phyloP scores from a whole-genome alignment of 2,888 invertebrate genomes.

The Noctua janthe region DNA sequence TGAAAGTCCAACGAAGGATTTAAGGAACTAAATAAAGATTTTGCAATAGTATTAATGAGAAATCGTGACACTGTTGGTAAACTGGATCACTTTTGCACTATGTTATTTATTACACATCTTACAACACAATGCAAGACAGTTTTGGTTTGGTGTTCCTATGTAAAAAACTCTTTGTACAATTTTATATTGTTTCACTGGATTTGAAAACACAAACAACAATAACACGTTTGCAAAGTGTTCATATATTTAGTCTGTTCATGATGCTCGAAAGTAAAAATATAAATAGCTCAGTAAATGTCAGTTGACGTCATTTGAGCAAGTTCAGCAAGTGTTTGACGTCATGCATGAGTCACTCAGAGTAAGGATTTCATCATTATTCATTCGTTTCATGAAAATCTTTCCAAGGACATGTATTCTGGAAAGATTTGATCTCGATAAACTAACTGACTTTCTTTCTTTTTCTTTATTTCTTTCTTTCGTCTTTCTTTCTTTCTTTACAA shows the following conservation, averaged over 20 bases:
- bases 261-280: conserved; percentile 45
- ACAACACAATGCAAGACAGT: conserved; percentile 5
- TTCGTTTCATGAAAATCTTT: conserved; percentile 1
- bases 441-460: too few species aligned
- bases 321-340: conserved; percentile 45
- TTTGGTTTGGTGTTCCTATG: background rate
- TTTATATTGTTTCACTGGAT: conserved; percentile 25
- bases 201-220: conserved; percentile 44
- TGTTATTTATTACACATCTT: conserved; percentile 13
- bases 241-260: conserved; percentile 32
- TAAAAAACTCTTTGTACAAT: background rate
- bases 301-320: conserved; percentile 49
- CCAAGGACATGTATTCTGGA: background rate
- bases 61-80: conserved; percentile 54
- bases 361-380: conserved; percentile 46
- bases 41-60: conserved; percentile 37
- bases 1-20: conserved; percentile 16
- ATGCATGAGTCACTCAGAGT: conserved; percentile 33
- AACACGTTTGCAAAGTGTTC: conserved; percentile 21
- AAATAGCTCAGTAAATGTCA: conserved; percentile 42
- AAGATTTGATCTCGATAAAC: background rate
- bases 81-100: conserved; percentile 22
- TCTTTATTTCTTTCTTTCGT: too few species aligned
- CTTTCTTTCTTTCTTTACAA: too few species aligned
- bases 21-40: conserved; percentile 19